Base-by-base conservation (phyloP, 2,113 vertebrate species). In the Xenopus borealis region DNA sequence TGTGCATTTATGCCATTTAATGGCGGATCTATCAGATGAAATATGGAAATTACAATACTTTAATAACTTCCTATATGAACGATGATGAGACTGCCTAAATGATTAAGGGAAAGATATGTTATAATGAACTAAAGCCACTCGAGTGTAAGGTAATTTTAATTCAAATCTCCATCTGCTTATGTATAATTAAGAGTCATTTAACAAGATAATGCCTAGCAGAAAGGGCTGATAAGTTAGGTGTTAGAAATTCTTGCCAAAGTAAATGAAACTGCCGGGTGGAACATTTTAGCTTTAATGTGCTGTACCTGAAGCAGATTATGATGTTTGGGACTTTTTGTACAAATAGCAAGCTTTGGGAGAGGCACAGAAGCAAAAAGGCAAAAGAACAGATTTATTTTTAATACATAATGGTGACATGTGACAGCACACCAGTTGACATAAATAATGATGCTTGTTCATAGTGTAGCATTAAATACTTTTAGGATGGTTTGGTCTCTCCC, bases 111-210 rank as follows among this genome's bases (percentile, higher is more conserved):
- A 88, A 88, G 91, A 91, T 91, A 89, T 81, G 87, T 93, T 94
- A 92, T 95, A 95, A 97, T 95, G 93, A 95, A 95, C 91, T 90
- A 91, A 93, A 95, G 88, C 87, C 89, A 92, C 88, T 91, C 88
- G 72, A 92, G 92, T 94, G 92, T 91, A 93, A 94, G 92, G 88
- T 89, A 89, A 91, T 95, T 95, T 94, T 94, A 96, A 95, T 96
- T 94, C 90, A 96, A 96, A 95, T 94, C 89, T 89, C 89, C 92
- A 90, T 93, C 89, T 94, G 92, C 93, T 94, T 91, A 91, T 91
- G 89, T 93, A 92, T 91, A 93, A 93, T 93, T 93, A 93, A 93
- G 90, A 90, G 87, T 93, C 90, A 94, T 93, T 94, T 93, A 94
- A 94, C 92, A 92, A 93, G 91, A 91, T 89, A 93, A 92, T 92